phyloP scores from a whole-genome alignment of 2,797 vertebrate species.

The Astyanax mexicanus region DNA sequence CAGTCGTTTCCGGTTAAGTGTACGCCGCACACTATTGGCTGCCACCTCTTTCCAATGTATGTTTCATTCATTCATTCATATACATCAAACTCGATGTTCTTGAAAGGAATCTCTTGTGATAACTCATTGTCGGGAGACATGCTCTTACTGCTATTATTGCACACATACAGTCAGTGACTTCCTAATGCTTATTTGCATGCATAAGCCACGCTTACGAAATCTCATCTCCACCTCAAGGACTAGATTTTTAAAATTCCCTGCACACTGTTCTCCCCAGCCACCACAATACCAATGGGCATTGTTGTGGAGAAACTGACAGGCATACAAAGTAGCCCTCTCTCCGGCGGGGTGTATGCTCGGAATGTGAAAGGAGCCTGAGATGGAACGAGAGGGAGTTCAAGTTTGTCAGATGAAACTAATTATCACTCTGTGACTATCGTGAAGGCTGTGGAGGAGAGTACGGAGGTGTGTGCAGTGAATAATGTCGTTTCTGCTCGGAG shows the following conservation, averaged over 20 bases:
- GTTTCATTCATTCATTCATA: too few relatives aligned
- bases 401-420: constrained; percentile 24
- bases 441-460: background rate
- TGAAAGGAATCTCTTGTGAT: background rate
- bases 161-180: background rate
- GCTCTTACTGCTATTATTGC: background rate
- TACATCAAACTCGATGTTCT: background rate
- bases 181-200: background rate
- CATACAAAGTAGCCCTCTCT: constrained; percentile 13
- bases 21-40: too few relatives aligned
- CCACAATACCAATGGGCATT: constrained; percentile 15
- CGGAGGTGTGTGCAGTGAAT: constrained; percentile 8
- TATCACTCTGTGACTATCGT: background rate
- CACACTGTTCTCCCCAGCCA: constrained; percentile 13
- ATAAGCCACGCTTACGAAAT: background rate
- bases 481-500: constrained; percentile 3
- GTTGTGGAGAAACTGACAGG: constrained; percentile 7
- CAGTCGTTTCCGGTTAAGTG: too few relatives aligned
- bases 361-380: constrained; percentile 13
- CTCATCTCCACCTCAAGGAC: constrained; percentile 30
- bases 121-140: background rate
- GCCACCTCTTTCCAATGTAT: too few relatives aligned
- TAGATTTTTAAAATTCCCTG: constrained; percentile 16
- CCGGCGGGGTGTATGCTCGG: background rate
- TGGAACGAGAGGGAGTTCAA: constrained; percentile 15